Evolutionary conservation across 2,797 vertebrate species (phyloP).

Genomic region (Phrynocephalus forsythii): DNA sequence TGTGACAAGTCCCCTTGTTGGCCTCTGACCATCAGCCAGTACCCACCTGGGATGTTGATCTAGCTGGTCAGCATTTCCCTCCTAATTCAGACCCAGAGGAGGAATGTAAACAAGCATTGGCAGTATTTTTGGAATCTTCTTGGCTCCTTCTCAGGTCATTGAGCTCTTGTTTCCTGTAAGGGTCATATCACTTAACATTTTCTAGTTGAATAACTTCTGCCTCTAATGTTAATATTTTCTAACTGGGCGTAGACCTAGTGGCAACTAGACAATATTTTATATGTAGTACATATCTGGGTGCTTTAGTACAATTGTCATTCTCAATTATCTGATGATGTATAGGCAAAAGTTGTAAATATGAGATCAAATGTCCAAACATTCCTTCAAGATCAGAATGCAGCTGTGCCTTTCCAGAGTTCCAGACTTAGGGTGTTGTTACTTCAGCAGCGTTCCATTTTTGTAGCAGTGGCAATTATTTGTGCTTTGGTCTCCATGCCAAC

Average conservation of each 20-base stretch:
- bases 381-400: neutral
- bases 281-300: neutral
- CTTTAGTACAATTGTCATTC: neutral
- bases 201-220: constrained; percentile 32
- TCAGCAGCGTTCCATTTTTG: neutral
- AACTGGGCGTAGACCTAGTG: neutral
- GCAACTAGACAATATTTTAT: constrained; percentile 17
- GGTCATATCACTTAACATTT: constrained; percentile 31
- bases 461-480: neutral
- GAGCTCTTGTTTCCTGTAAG: constrained; percentile 60
- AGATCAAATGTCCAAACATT: neutral
- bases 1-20: constrained; percentile 29
- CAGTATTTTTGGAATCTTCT: constrained; percentile 56
- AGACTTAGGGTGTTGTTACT: neutral
- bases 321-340: neutral
- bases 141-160: constrained; percentile 40
- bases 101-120: constrained; percentile 55
- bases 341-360: neutral
- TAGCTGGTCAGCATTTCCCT: constrained; percentile 47
- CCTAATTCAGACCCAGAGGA: constrained; percentile 38
- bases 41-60: constrained; percentile 39
- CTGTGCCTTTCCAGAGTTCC: neutral
- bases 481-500: neutral
- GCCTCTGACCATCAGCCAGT: constrained; percentile 40
- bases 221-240: constrained; percentile 41